These are phyloP conservation scores for Drosophila heteroneura DNA, from an alignment of 2,888 invertebrate species.

Conservation along the genomic window DNA sequence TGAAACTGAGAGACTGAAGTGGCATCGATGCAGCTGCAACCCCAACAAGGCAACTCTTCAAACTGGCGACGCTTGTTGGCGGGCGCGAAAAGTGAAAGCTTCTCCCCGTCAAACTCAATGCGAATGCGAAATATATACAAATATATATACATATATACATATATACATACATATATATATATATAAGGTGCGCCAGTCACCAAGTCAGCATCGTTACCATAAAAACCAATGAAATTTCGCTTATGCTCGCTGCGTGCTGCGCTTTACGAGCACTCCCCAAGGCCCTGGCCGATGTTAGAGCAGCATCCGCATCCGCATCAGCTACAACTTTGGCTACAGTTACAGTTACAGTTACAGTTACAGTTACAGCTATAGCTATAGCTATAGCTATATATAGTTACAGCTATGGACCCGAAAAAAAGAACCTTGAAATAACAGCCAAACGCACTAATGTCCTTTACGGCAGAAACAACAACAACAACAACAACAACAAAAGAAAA, in stretches of 20 bases:
- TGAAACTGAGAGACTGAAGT: slow-evolving; percentile 18
- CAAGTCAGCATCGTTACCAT: slow-evolving; percentile 53
- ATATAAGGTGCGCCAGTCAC: slow-evolving; percentile 10
- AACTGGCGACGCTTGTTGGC: slow-evolving; percentile 17
- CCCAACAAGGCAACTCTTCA: slow-evolving; percentile 24
- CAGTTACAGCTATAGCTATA: too few relatives aligned
- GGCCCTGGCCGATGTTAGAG: slow-evolving; percentile 20
- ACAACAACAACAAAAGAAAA: not conserved
- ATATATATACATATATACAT: not conserved
- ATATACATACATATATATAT: not conserved
- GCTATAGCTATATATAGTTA: not conserved
- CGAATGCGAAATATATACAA: not conserved
- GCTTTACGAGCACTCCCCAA: slow-evolving; percentile 72
- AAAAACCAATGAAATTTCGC: slow-evolving; percentile 80
- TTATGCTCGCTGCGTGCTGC: slow-evolving; percentile 62
- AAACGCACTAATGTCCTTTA: slow-evolving; percentile 74
- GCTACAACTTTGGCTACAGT: slow-evolving; percentile 1
- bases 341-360: not conserved
- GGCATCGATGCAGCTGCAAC: slow-evolving; percentile 33
- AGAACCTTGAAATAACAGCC: slow-evolving; percentile 58
- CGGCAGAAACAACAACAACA: slow-evolving; percentile 14
- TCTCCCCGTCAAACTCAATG: slow-evolving; percentile 11
- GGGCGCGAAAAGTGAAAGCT: slow-evolving; percentile 61
- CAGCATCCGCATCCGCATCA: not conserved
- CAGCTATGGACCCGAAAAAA: slow-evolving; percentile 5